Evolutionary conservation across 2,113 vertebrate genomes (phyloP).

Genomic region (Melospiza melodia): DNA sequence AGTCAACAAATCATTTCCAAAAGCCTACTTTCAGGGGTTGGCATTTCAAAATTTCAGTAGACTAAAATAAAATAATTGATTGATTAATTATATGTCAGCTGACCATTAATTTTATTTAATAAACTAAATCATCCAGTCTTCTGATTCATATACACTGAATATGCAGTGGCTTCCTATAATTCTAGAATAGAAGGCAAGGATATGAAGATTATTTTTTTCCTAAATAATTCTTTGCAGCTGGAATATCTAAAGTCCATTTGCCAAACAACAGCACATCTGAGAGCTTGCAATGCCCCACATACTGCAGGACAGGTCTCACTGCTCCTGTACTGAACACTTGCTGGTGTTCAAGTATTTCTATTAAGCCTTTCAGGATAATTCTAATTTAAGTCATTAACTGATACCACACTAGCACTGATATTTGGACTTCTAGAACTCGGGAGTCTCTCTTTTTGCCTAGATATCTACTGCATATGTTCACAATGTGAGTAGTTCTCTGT

Average conservation of each 20-base stretch:
- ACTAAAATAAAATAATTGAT: neutral
- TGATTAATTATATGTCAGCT: neutral
- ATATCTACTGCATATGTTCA: neutral
- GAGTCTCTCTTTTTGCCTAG: neutral
- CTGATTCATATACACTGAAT: neutral
- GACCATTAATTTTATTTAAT: conserved; percentile 5
- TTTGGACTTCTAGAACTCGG: neutral
- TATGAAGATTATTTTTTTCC: neutral
- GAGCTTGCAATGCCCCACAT: neutral
- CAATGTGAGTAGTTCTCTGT: neutral
- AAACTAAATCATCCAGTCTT: neutral
- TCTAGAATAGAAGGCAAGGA: neutral
- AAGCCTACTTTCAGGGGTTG: neutral
- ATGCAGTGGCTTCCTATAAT: neutral
- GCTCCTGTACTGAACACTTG: neutral
- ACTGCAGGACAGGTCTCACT: neutral
- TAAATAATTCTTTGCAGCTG: neutral
- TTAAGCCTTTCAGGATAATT: neutral
- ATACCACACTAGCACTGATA: neutral
- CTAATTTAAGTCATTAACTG: neutral
- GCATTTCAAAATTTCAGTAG: neutral
- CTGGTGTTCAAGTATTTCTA: neutral
- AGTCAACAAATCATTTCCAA: neutral
- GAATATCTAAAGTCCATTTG: neutral
- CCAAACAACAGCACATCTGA: neutral